A percentile compares a stretch with the other conserved stretches of the same genome.
Evolutionary conservation across 1,140 invertebrate species (phyloP).

Genomic region (Oryzaephilus surinamensis): DNA sequence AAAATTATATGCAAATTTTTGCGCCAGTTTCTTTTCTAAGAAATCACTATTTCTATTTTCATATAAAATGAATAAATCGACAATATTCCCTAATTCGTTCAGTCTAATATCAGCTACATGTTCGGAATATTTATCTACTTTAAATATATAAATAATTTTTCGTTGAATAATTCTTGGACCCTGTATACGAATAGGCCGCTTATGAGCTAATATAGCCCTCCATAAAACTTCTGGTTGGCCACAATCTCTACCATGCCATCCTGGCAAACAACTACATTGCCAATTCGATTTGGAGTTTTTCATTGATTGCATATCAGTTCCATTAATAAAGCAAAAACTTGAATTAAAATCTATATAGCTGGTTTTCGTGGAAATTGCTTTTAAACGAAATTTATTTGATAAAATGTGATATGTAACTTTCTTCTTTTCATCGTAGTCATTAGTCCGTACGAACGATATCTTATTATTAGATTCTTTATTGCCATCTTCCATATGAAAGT

Average conservation of each 20-base stretch:
- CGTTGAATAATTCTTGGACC: slow-evolving; percentile 39
- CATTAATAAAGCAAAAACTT: slow-evolving; percentile 44
- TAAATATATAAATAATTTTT: slow-evolving; percentile 46
- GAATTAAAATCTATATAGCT: slow-evolving; percentile 40
- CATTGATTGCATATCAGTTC: slow-evolving; percentile 41
- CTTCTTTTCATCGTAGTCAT: slow-evolving; percentile 8
- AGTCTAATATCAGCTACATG: slow-evolving; percentile 48
- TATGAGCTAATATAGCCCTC: slow-evolving; percentile 48
- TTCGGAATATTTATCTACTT: slow-evolving; percentile 44
- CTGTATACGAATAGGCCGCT: slow-evolving; percentile 9
- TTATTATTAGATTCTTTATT: too few relatives aligned
- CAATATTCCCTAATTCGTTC: slow-evolving; percentile 45
- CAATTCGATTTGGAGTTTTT: slow-evolving; percentile 27
- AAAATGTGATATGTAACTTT: slow-evolving; percentile 33
- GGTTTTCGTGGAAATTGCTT: slow-evolving; percentile 33
- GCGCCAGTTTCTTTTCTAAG: slow-evolving; percentile 28
- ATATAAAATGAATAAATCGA: slow-evolving; percentile 54
- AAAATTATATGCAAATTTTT: slow-evolving; percentile 32
- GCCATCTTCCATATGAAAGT: slow-evolving; percentile 17
- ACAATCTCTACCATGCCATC: slow-evolving; percentile 54
- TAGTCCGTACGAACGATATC: slow-evolving; percentile 4
- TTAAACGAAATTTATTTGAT: slow-evolving; percentile 31
- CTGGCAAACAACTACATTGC: slow-evolving; percentile 44
- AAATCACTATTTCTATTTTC: slow-evolving; percentile 34
- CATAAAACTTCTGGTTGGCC: slow-evolving; percentile 56